Percentiles rank a stretch among this genome's conserved stretches.
Evolutionary conservation across 2,888 invertebrate genomes (phyloP).

Genomic region (Drosophila emarginata): DNA sequence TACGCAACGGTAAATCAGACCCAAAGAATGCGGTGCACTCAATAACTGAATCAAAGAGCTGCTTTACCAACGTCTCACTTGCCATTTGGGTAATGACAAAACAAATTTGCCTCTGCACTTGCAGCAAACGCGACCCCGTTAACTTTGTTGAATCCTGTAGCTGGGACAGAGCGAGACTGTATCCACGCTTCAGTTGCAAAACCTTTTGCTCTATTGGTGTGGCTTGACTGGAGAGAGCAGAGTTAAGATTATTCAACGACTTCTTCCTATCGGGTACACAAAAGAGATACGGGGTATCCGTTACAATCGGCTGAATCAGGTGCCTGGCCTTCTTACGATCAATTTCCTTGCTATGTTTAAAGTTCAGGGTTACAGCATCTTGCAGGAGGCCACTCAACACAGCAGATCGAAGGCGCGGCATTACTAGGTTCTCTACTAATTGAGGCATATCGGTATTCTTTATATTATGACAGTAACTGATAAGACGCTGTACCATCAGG

Average conservation of each 20-base stretch:
- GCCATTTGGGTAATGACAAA: conserved; percentile 69
- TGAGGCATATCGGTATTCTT: not conserved
- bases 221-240: not conserved
- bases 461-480: conserved; percentile 30
- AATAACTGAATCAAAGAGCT: conserved; percentile 64
- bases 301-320: conserved; percentile 45
- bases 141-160: conserved; percentile 8
- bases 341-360: not conserved
- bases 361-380: conserved; percentile 41
- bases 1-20: conserved; percentile 50
- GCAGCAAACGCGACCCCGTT: conserved; percentile 30
- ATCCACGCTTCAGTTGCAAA: conserved; percentile 34
- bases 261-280: conserved; percentile 40
- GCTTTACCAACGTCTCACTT: conserved; percentile 65
- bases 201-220: conserved; percentile 30
- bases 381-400: conserved; percentile 65
- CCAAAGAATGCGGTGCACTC: conserved; percentile 58
- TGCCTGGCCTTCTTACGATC: not conserved
- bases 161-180: conserved; percentile 36
- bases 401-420: conserved; percentile 70
- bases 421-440: conserved; percentile 36
- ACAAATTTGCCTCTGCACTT: conserved; percentile 37
- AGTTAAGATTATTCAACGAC: conserved; percentile 2
- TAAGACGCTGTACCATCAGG: conserved; percentile 39
- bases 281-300: conserved; percentile 56